These are phyloP conservation scores for Tinea trinotella DNA, from an alignment of 2,888 invertebrate species.

Conservation along the genomic window DNA sequence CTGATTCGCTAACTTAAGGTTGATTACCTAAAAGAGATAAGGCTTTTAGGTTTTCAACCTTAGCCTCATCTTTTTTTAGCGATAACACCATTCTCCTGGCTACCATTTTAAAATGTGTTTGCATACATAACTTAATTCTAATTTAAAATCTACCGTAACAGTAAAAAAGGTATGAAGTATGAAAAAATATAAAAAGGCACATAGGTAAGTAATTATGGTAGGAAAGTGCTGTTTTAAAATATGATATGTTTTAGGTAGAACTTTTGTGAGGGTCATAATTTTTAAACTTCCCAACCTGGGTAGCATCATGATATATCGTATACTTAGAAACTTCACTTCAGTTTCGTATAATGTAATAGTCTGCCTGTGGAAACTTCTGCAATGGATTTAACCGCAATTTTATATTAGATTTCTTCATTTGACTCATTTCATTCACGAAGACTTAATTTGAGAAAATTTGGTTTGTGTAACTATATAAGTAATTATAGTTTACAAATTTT, in stretches of 20 bases:
- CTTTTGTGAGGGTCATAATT: constrained; percentile 11
- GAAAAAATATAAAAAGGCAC: not conserved
- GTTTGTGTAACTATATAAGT: no score
- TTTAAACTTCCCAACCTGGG: constrained; percentile 9
- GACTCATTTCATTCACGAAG: no score
- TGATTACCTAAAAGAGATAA: no score
- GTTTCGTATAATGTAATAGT: constrained; percentile 17
- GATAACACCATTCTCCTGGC: no score
- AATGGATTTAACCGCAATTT: not conserved
- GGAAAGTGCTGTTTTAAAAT: constrained; percentile 1
- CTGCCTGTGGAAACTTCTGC: not conserved
- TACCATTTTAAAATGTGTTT: no score
- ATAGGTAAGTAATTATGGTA: constrained; percentile 1
- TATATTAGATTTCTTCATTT: not conserved
- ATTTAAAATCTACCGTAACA: no score
- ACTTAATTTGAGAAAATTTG: no score
- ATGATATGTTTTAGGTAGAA: constrained; percentile 11
- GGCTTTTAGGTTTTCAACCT: no score
- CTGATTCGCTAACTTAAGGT: no score
- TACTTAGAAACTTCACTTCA: constrained; percentile 12
- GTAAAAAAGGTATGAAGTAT: not conserved
- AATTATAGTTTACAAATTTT: no score
- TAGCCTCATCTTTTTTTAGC: no score
- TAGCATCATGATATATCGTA: constrained; percentile 11
- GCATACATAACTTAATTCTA: no score